Evolutionary conservation across 2,113 vertebrate species (phyloP).

Genomic region (Apodemus speciosus): DNA sequence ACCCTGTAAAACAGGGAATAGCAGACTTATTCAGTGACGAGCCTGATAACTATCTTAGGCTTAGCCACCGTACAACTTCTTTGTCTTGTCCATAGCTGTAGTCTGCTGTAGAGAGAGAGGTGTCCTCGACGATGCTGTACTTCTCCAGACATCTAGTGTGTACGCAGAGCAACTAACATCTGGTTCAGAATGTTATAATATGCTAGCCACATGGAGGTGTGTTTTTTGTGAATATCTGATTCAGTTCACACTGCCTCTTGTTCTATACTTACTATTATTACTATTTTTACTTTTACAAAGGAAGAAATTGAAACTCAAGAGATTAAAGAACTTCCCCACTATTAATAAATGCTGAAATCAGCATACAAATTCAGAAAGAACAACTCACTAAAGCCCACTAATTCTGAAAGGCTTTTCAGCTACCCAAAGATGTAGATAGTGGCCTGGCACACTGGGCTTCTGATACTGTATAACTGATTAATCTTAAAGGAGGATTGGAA

Average conservation of each 20-base stretch:
- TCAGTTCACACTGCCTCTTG: slow-evolving; percentile 1
- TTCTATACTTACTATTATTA: slow-evolving; percentile 21
- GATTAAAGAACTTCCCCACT: slow-evolving; percentile 30
- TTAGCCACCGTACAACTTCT: not conserved
- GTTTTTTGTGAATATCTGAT: slow-evolving; percentile 1
- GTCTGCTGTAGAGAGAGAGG: not conserved
- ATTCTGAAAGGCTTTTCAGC: slow-evolving; percentile 38
- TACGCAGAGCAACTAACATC: not conserved
- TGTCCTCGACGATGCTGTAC: not conserved
- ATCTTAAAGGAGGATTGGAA: not conserved
- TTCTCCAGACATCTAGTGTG: not conserved
- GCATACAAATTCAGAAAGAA: slow-evolving; percentile 38
- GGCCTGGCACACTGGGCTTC: not conserved
- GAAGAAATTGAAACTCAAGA: slow-evolving; percentile 45
- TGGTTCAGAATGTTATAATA: slow-evolving; percentile 12
- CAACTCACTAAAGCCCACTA: not conserved
- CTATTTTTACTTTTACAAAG: slow-evolving; percentile 33
- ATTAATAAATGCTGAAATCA: slow-evolving; percentile 45
- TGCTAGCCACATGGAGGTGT: not conserved
- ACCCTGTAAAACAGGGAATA: not conserved
- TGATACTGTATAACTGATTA: not conserved
- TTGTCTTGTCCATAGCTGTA: not conserved
- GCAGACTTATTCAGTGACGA: slow-evolving; percentile 41
- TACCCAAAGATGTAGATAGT: not conserved
- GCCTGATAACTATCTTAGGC: slow-evolving; percentile 5